phyloP scores from a whole-genome alignment of 2,888 invertebrate species.

The Caenorhabditis japonica region DNA sequence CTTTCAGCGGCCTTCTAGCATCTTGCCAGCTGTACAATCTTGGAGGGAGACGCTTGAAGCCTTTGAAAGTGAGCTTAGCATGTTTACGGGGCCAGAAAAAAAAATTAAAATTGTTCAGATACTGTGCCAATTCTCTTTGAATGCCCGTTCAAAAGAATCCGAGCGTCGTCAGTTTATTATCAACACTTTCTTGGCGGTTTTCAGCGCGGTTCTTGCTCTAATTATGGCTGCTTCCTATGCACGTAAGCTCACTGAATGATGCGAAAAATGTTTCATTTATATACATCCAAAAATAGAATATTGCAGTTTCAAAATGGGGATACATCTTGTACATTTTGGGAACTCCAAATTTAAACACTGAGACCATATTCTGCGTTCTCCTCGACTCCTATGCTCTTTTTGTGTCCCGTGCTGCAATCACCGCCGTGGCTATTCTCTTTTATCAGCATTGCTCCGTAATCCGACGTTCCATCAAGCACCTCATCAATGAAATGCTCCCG shows the following conservation, averaged over 20 bases:
- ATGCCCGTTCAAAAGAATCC: constrained; percentile 24
- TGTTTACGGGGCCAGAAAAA: too few species aligned
- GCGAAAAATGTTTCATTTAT: background rate
- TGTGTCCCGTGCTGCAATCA: constrained; percentile 51
- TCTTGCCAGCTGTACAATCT: constrained; percentile 41
- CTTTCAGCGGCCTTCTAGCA: constrained; percentile 45
- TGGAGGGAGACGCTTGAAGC: constrained; percentile 43
- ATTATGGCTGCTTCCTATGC: constrained; percentile 50
- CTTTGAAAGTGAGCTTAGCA: constrained; percentile 47
- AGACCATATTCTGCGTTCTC: constrained; percentile 46
- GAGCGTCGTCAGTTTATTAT: constrained; percentile 44
- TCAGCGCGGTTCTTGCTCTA: constrained; percentile 42
- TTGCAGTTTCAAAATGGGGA: constrained; percentile 51
- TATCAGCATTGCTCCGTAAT: constrained; percentile 51
- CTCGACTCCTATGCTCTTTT: constrained; percentile 51
- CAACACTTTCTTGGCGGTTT: constrained; percentile 43
- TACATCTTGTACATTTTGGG: constrained; percentile 47
- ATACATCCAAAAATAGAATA: too few species aligned
- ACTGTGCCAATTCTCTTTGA: constrained; percentile 32
- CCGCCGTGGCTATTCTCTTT: constrained; percentile 45
- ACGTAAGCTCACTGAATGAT: constrained; percentile 14
- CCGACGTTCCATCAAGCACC: constrained; percentile 43
- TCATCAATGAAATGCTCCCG: constrained; percentile 54
- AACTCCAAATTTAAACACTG: constrained; percentile 40
- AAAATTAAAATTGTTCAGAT: constrained; percentile 17